Base-by-base conservation (phyloP, 2,888 invertebrate genomes). In the Trilocha varians region DNA sequence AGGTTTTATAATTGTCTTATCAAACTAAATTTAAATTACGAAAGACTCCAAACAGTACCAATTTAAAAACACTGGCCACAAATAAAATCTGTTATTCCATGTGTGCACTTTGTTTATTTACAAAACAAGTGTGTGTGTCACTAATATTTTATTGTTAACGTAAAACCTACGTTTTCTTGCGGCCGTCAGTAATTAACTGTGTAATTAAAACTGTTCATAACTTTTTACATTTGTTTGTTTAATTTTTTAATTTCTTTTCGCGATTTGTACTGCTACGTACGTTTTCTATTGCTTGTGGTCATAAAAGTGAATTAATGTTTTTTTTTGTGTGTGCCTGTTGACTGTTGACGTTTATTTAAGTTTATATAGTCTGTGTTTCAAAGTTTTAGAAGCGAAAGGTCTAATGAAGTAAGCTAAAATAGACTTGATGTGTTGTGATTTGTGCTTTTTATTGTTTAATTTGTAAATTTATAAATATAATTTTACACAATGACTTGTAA, bases 71-170 rank as follows among this genome's bases (percentile, higher is more conserved):
- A n/a, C n/a, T n/a, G n/a, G n/a, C n/a, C n/a, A 25, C 1, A 39
- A 16, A 41, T 36, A 18, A 13, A 32, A 41, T 25, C 18, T 36
- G 52, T 59, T 57, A 52, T 56, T 53, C 41, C 57, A 71, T 75
- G 75, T 66, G 74, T 70, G 70, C 54, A 43, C 52, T 45, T 53
- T 74, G 69, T 78, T 79, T 80, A 67, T 82, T 80, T 68, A 65
- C 66, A 48, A 58, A 60, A 55, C 70, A 69, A 71, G 75, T 73
- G 72, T 74, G 63, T 56, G 65, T 74, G 79, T 80, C 79, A 73
- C 78, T 74, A 72, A 62, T 52, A 56, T 75, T 79, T 80, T 76
- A 79, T 80, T 78, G 75, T 77, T 71, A 53, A 62, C 65, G 60
- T 65, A 73, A 71, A 75, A 53, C 45, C 46, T 38, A 49, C 44